Conservation (phyloP, 2,113 vertebrate genomes). For the Emydura subglobosa region DNA sequence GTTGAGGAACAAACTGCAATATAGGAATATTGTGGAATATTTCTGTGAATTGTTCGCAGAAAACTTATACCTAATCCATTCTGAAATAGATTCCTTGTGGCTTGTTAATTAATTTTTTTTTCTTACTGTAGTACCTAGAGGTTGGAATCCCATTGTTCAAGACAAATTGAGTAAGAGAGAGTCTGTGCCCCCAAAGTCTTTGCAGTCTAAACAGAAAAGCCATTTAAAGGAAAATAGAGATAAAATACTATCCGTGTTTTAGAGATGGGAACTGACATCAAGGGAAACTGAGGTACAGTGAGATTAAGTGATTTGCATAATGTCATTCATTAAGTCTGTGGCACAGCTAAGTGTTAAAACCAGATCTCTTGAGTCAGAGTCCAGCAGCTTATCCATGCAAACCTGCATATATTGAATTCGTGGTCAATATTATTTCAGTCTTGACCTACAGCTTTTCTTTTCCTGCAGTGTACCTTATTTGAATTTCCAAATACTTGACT, state of each 20-base stretch:
- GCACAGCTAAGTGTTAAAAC: not conserved
- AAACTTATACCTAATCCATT: not conserved
- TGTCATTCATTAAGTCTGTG: not conserved
- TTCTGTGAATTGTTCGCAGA: not conserved
- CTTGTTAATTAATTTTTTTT: not conserved
- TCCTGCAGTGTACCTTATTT: not conserved
- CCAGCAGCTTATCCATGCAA: not conserved
- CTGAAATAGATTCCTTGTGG: not conserved
- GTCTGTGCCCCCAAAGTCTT: not conserved
- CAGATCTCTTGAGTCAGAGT: not conserved
- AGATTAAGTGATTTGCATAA: rapidly evolving
- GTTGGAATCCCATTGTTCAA: not conserved
- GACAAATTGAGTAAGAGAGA: not conserved
- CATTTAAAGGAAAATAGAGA: not conserved
- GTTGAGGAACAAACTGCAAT: not conserved
- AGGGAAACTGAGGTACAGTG: not conserved
- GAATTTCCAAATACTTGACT: not conserved
- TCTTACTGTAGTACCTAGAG: not conserved
- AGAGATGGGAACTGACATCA: not conserved
- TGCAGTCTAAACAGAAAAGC: not conserved
- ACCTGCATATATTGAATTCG: not conserved
- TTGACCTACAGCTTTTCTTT: not conserved
- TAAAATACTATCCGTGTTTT: not conserved
- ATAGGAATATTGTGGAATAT: not conserved
- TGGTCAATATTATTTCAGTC: not conserved